Conservation (phyloP, 2,113 vertebrate species). For the sheep (Ovis aries) region ARS-UI_Ramb_v3.0 NC_056061.1:39213501-39214000, state of each 20-base stretch:
- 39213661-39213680: slow-evolving; percentile 21
- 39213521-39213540: not conserved
- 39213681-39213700: not conserved
- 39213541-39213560: not conserved
- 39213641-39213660: not conserved
- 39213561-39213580: not conserved
- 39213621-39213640: not conserved
- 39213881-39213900: not conserved
- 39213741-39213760: slow-evolving; percentile 46
- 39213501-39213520: not conserved
- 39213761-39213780: slow-evolving; percentile 18
- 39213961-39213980: slow-evolving; percentile 68
- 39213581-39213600: not conserved
- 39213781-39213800: not conserved
- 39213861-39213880: slow-evolving; percentile 42
- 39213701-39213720: not conserved
- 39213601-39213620: not conserved
- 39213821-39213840: slow-evolving; percentile 35
- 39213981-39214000: slow-evolving; percentile 57
- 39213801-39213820: slow-evolving; percentile 6
- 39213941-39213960: slow-evolving; percentile 59
- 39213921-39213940: slow-evolving; percentile 62
- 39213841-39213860: slow-evolving; percentile 32
- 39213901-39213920: slow-evolving; percentile 42
- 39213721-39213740: not conserved